These are phyloP conservation scores for Poeciliopsis presidionis DNA, from an alignment of 2,797 vertebrate species.

Conservation along the genomic window DNA sequence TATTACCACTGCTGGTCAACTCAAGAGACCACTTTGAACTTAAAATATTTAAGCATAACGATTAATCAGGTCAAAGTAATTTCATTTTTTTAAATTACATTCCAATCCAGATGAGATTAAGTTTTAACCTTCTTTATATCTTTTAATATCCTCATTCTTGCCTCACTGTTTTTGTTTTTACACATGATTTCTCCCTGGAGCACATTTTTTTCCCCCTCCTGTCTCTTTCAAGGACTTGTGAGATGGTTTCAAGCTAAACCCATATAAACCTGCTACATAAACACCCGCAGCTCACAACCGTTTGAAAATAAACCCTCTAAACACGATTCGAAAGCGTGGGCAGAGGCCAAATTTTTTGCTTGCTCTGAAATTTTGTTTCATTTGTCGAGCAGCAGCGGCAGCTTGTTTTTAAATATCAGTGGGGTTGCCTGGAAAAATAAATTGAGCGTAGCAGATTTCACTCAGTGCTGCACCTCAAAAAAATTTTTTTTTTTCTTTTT, in stretches of 20 bases:
- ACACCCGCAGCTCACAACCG: conserved; percentile 58
- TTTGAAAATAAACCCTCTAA: conserved; percentile 64
- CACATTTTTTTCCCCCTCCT: conserved; percentile 36
- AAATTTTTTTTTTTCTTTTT: conserved; percentile 17
- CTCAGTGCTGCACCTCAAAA: conserved; percentile 48
- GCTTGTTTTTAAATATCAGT: conserved; percentile 42
- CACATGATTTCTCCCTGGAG: conserved; percentile 33
- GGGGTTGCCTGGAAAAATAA: conserved; percentile 52
- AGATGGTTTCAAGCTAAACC: conserved; percentile 54
- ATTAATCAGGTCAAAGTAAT: neutral
- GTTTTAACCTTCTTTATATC: conserved; percentile 5
- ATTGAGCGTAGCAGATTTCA: conserved; percentile 52
- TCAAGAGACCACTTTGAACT: neutral
- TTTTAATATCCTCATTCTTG: conserved; percentile 12
- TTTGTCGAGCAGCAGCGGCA: conserved; percentile 20
- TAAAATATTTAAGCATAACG: neutral
- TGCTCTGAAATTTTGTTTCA: conserved; percentile 45
- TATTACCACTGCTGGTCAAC: neutral
- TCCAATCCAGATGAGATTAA: neutral
- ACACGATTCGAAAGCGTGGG: conserved; percentile 41
- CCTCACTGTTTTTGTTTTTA: conserved; percentile 7
- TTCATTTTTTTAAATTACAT: neutral
- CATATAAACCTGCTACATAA: conserved; percentile 56
- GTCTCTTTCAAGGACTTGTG: conserved; percentile 41
- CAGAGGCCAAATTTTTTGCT: conserved; percentile 26